Conservation (phyloP, 2,797 vertebrate genomes). For the Enteromius thamalakanensis region DNA sequence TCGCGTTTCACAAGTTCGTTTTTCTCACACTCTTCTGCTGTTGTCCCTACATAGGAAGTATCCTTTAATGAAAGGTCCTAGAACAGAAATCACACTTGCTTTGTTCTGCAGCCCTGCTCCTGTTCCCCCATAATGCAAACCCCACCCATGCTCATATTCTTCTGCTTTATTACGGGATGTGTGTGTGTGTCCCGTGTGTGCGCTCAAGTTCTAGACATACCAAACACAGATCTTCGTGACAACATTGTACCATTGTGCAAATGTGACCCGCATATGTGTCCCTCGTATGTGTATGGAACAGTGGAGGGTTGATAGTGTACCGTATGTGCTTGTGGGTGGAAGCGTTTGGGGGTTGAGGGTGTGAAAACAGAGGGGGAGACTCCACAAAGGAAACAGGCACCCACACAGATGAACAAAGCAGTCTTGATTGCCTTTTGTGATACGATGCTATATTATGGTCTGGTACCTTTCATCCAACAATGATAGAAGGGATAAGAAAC, state of each 20-base stretch:
- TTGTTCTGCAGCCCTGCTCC: constrained; percentile 67
- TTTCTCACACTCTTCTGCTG: constrained; percentile 32
- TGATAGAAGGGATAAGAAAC: constrained; percentile 10
- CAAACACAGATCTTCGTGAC: constrained; percentile 1
- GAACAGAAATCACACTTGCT: constrained; percentile 62
- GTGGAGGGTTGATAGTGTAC: neutral
- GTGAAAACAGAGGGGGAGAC: constrained; percentile 28
- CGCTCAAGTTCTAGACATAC: constrained; percentile 34
- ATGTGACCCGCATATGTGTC: neutral
- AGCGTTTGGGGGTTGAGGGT: constrained; percentile 11
- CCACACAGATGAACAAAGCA: constrained; percentile 32
- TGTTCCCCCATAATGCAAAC: constrained; percentile 69
- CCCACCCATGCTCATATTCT: constrained; percentile 75
- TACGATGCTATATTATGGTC: constrained; percentile 10
- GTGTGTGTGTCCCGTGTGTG: constrained; percentile 53
- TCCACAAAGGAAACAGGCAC: constrained; percentile 45
- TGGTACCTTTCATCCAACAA: constrained; percentile 33
- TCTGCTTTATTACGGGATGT: constrained; percentile 56
- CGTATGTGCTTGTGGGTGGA: neutral
- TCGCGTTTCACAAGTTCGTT: constrained; percentile 35
- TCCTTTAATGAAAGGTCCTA: constrained; percentile 69
- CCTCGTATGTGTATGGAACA: neutral
- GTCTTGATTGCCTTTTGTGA: constrained; percentile 22
- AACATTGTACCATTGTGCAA: constrained; percentile 8
- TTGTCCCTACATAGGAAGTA: constrained; percentile 45